These are phyloP conservation scores for Pantelozetes paolii DNA, from an alignment of 2,888 invertebrate genomes.

Conservation along the genomic window DNA sequence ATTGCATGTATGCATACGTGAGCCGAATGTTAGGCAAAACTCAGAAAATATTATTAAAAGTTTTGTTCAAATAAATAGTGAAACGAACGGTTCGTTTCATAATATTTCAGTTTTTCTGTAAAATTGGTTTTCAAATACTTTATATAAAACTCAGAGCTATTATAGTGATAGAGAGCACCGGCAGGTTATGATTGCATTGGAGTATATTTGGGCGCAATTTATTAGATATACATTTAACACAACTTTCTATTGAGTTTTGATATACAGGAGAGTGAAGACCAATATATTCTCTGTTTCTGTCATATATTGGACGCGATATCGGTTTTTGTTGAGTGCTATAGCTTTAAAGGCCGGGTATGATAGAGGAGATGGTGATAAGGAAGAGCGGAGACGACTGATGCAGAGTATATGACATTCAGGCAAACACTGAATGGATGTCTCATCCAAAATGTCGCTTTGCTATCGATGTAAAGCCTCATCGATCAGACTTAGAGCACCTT, in stretches of 20 bases:
- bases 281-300: slow-evolving; percentile 17
- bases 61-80: slow-evolving; percentile 32
- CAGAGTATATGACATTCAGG: slow-evolving; percentile 5
- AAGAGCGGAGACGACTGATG: slow-evolving; percentile 2
- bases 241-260: slow-evolving; percentile 19
- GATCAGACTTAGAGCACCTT: slow-evolving; percentile 40
- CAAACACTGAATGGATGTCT: slow-evolving; percentile 25
- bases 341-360: slow-evolving; percentile 8
- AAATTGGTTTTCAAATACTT: background rate
- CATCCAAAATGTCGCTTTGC: slow-evolving; percentile 29
- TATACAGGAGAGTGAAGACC: background rate
- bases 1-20: slow-evolving; percentile 31
- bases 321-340: slow-evolving; percentile 11
- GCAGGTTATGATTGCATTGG: background rate
- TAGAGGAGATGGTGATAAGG: slow-evolving; percentile 23
- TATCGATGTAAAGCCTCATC: slow-evolving; percentile 31
- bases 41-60: slow-evolving; percentile 27
- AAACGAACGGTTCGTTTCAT: background rate
- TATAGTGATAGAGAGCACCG: background rate
- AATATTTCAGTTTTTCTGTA: background rate
- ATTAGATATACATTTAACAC: slow-evolving; percentile 29
- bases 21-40: slow-evolving; percentile 10
- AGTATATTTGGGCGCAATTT: background rate
- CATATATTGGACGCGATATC: slow-evolving; percentile 22
- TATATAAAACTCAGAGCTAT: background rate